Percentiles rank a stretch among this genome's conserved stretches.
These are phyloP conservation scores for Cephus nigrinus DNA, from an alignment of 2,888 invertebrate genomes.

Conservation along the genomic window DNA sequence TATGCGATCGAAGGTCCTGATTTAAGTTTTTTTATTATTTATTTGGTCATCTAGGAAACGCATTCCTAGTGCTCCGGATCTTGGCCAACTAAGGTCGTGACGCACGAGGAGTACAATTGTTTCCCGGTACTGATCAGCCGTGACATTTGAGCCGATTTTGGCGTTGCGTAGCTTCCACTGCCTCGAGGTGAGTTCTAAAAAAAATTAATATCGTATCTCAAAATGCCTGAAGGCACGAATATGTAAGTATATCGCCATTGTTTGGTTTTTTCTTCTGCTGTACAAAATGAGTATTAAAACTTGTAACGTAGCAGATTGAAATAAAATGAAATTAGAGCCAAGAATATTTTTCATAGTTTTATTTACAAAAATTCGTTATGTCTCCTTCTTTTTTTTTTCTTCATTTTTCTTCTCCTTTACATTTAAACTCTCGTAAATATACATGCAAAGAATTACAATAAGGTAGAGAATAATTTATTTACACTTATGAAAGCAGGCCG, in stretches of 20 bases:
- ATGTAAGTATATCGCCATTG: background rate
- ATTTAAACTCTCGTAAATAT: background rate
- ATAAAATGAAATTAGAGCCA: background rate
- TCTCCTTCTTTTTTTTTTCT: background rate
- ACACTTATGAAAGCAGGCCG: constrained; percentile 29
- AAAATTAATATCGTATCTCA: background rate
- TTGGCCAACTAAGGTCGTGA: background rate
- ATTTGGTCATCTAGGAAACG: background rate
- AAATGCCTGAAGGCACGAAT: background rate
- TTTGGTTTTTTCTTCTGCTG: background rate
- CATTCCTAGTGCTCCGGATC: constrained; percentile 2
- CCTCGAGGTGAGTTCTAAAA: background rate
- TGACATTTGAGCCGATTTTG: constrained; percentile 13
- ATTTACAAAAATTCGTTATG: constrained; percentile 48
- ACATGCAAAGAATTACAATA: constrained; percentile 19
- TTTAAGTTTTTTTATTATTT: background rate
- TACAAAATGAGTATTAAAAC: background rate
- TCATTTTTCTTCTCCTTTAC: background rate
- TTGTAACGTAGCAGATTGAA: background rate
- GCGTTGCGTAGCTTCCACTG: background rate
- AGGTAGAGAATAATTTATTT: constrained; percentile 47
- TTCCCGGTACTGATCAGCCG: constrained; percentile 9
- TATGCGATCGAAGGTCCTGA: background rate
- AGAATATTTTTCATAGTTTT: constrained; percentile 26
- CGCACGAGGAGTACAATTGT: background rate